Evolutionary conservation across 2,888 invertebrate species (phyloP).

Genomic region (Malacosoma neustria): DNA sequence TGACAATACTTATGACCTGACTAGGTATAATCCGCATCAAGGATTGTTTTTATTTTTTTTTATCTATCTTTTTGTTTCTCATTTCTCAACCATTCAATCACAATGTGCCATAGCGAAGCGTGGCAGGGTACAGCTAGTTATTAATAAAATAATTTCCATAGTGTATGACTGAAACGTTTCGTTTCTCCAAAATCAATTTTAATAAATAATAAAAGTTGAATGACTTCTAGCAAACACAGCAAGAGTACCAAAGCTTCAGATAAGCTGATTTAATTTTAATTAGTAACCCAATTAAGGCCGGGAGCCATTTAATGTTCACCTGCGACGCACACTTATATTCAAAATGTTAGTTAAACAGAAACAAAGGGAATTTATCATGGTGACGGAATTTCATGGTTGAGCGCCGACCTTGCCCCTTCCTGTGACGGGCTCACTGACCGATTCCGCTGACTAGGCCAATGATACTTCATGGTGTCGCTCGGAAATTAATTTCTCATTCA

Average conservation of each 20-base stretch:
- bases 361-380: constrained; percentile 17
- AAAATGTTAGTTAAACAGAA: not conserved
- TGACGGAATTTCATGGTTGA: constrained; percentile 63
- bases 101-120: too few relatives aligned
- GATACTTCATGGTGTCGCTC: constrained; percentile 1
- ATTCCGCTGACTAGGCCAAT: constrained; percentile 23
- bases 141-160: too few relatives aligned
- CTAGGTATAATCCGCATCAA: too few relatives aligned
- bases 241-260: not conserved
- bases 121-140: too few relatives aligned
- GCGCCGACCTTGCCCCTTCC: constrained; percentile 68
- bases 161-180: too few relatives aligned
- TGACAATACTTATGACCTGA: too few relatives aligned
- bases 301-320: not conserved
- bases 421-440: constrained; percentile 34
- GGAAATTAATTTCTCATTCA: not conserved
- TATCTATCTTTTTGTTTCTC: too few relatives aligned
- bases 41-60: too few relatives aligned
- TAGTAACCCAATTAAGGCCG: not conserved
- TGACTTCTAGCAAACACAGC: not conserved
- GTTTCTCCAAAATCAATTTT: too few relatives aligned
- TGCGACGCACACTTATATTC: constrained; percentile 7
- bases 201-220: too few relatives aligned
- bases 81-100: too few relatives aligned
- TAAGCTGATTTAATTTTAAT: not conserved